A percentile compares a stretch with the other conserved stretches of the same genome.
Evolutionary conservation across 1,140 invertebrate genomes (phyloP).

Genomic region (Drosophila willistoni): DNA sequence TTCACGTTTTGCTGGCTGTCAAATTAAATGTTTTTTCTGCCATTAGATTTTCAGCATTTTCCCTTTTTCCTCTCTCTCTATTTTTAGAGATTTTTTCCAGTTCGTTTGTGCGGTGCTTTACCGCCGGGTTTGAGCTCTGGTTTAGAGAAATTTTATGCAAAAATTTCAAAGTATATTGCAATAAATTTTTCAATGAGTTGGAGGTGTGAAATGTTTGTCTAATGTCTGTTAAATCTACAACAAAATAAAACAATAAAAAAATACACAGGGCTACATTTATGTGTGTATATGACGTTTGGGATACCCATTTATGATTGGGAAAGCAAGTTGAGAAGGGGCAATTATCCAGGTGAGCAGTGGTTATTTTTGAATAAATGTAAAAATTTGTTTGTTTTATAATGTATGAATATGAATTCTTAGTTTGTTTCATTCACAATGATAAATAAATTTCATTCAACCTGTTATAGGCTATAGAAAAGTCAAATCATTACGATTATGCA

Average conservation of each 20-base stretch:
- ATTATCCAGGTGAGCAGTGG: no score
- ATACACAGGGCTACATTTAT: background rate
- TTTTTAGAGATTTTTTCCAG: constrained; percentile 53
- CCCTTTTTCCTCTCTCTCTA: constrained; percentile 35
- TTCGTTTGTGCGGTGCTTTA: constrained; percentile 43
- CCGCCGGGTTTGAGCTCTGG: constrained; percentile 1
- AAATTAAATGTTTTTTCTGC: constrained; percentile 51
- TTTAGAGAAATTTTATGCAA: constrained; percentile 51
- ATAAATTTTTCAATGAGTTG: constrained; percentile 57
- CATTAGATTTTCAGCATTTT: constrained; percentile 34
- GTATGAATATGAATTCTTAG: no score
- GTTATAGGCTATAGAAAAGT: no score
- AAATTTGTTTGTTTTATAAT: no score
- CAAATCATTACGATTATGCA: no score
- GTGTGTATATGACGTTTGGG: background rate
- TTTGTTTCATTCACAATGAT: no score
- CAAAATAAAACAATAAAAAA: background rate
- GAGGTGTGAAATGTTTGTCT: constrained; percentile 69
- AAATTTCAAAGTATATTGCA: constrained; percentile 50
- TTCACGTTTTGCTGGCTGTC: constrained; percentile 42
- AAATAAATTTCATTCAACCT: no score
- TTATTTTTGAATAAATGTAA: no score
- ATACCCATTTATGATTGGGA: background rate
- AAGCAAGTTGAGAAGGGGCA: no score
- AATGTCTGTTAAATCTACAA: constrained; percentile 26